Evolutionary conservation across 23 tunicate species (phyloP), one percentile per base, ranked within the genome.

Genomic region (Halocynthia aurantium): DNA sequence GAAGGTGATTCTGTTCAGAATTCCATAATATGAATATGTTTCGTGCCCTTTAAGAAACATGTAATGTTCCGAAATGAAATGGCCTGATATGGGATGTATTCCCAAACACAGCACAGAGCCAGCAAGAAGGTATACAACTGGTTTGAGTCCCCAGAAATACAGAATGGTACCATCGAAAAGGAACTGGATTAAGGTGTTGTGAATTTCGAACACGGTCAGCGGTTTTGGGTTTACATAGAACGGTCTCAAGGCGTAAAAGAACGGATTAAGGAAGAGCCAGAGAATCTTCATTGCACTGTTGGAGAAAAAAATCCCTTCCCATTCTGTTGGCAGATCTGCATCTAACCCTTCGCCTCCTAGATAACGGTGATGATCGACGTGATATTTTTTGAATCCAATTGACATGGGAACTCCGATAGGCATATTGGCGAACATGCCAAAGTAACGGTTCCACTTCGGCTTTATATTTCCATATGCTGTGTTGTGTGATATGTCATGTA

Each of bases 61-160:
- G 81, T 94, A 94, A 60, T 94, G 98, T 84, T 94, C 98, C 0
- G 98, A 88, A 20, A 94, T 94, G 53, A 94, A 94, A 67, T 94
- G 98, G 40, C 98, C 98, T 8, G 98, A 65, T 19, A 94, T 76
- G 0, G 98, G 98, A 71, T 94, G 98, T 52, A 94, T 83, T 9
- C 98, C 98, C 13, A 94, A 65, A 56, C 91, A 88, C 51, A 94
- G 76, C 8, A 88, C 13, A 0, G 96, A 81, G 6, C 99, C 99
- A 66, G 86, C 63, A 31, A 94, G 9, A 66, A 94, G 63, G 72
- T 94, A 94, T 12, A 73, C 82, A 22, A 94, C 70, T 66, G 99
- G 87, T 61, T 89, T 94, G 22, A 75, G 80, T 7, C 99, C 99
- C 84, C 85, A 94, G 70, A 81, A 82, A n/a, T 81, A 82, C 22